Conservation (phyloP, 2,797 vertebrate genomes). For the Cryptoblepharus egeriae region DNA sequence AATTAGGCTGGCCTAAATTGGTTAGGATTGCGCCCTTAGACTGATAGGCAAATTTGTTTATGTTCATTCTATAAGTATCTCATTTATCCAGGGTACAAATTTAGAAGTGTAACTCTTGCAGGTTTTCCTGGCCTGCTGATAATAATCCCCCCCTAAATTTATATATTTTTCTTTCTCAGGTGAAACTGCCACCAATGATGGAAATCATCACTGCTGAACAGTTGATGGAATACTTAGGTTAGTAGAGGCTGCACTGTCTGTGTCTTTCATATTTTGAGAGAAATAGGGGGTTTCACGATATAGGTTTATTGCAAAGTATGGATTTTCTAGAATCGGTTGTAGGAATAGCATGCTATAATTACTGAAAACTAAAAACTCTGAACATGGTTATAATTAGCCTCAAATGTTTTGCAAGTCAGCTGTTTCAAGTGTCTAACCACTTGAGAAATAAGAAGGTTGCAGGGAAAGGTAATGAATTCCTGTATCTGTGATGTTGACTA, state of each 20-base stretch:
- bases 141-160: not conserved
- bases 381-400: not conserved
- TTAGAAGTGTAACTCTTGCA: not conserved
- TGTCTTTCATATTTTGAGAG: not conserved
- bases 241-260: slow-evolving; percentile 65
- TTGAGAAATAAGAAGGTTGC: not conserved
- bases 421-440: not conserved
- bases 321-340: not conserved
- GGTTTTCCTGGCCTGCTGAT: not conserved
- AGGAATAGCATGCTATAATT: not conserved
- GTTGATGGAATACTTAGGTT: slow-evolving; percentile 98
- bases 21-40: too few relatives aligned
- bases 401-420: not conserved
- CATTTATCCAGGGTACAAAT: not conserved
- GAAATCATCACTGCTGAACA: slow-evolving; percentile 99
- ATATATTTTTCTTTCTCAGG: slow-evolving; percentile 80
- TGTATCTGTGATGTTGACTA: not conserved
- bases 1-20: too few relatives aligned
- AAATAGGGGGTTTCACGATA: not conserved
- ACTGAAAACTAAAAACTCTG: not conserved
- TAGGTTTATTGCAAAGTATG: not conserved
- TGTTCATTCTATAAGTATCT: too few relatives aligned
- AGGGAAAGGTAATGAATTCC: too few relatives aligned
- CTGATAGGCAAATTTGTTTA: too few relatives aligned
- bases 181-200: slow-evolving; percentile 98